A percentile compares a stretch with the other conserved stretches of the same genome.
phyloP scores from a whole-genome alignment of 2,888 invertebrate genomes.

The Orchesella flavescens region DNA sequence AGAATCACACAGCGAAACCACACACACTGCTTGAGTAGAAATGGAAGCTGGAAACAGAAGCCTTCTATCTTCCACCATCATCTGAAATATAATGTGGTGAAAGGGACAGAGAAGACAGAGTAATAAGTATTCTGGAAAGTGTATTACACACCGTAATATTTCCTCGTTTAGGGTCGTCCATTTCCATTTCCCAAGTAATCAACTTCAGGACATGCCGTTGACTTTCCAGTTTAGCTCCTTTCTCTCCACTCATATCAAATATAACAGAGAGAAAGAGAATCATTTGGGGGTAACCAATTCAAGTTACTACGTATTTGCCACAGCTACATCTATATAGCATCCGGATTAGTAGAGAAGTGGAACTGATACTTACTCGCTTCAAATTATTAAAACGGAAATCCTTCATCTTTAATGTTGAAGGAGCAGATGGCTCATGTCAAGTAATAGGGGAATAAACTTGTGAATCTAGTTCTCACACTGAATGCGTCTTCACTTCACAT shows the following conservation, averaged over 20 bases:
- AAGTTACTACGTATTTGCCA: background rate
- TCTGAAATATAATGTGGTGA: conserved; percentile 9
- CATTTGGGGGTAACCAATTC: background rate
- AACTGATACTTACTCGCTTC: conserved; percentile 1
- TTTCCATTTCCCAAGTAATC: conserved; percentile 47
- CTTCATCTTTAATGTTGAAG: background rate
- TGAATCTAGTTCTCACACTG: too few relatives aligned
- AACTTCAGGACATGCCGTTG: conserved; percentile 26
- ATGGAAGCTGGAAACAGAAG: background rate
- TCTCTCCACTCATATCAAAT: conserved; percentile 14
- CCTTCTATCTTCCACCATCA: background rate
- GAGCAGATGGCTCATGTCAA: too few relatives aligned
- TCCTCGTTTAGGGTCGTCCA: conserved; percentile 47
- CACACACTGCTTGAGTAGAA: too few relatives aligned
- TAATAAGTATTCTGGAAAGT: conserved; percentile 22
- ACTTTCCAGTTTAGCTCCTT: conserved; percentile 22
- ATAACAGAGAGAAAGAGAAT: conserved; percentile 1
- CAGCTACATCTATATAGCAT: background rate
- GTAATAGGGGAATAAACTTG: too few relatives aligned
- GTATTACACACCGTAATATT: conserved; percentile 40
- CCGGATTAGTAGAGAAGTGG: background rate
- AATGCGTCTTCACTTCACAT: too few relatives aligned
- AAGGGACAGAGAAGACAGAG: background rate
- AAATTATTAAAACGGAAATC: conserved; percentile 14
- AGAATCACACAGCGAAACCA: background rate